Evolutionary conservation across 1,140 invertebrate species (phyloP), one percentile per base, ranked within the genome.

Genomic region (Calliphora vicina): DNA sequence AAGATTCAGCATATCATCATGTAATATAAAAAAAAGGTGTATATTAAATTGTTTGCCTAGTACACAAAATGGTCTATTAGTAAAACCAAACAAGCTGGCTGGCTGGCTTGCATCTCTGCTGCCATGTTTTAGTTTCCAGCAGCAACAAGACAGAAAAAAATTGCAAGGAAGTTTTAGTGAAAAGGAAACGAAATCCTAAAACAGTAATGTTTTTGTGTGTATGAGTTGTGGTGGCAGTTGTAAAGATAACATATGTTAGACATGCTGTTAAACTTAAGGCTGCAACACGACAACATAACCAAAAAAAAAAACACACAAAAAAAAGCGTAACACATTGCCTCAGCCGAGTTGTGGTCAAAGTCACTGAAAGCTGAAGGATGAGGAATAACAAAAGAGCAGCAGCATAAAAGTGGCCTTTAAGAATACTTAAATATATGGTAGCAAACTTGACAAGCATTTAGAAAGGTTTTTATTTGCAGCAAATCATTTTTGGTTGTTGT

Each of bases 1-100:
- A 12, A 67, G n/a, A 23, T 20, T 6, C n/a, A 25, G 25, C 61
- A 5, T 67, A 1, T 23, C 61, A 61, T 61, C n/a, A n/a, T n/a
- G 13, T n/a, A 61, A 72, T 61, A 23, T 23, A 20, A 67, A 74
- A 20, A 3, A 17, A 74, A 74, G 72, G 72, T 74, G 72, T 74
- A 74, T 74, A 74, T 74, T 74, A 74, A 74, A 74, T 74, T 74
- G 27, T 74, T 74, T 35, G 61, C 61, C 61, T 67, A 67, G 23
- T 17, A 13, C 45, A 50, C 45, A 17, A 50, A 35, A 35, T 35
- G 35, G 35, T 35, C 25, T 71, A 71, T 71, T 71, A 71, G 67
- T 71, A 12, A 12, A 50, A 50, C 45, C 17, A 50, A 50, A 50
- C 45, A 50, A 50, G 45, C 4, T 50, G 15, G 17, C 45, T 50